A percentile compares a stretch with the other conserved stretches of the same genome.
These are phyloP conservation scores for Synchiropus splendidus DNA, from an alignment of 2,113 vertebrate species.

Conservation along the genomic window DNA sequence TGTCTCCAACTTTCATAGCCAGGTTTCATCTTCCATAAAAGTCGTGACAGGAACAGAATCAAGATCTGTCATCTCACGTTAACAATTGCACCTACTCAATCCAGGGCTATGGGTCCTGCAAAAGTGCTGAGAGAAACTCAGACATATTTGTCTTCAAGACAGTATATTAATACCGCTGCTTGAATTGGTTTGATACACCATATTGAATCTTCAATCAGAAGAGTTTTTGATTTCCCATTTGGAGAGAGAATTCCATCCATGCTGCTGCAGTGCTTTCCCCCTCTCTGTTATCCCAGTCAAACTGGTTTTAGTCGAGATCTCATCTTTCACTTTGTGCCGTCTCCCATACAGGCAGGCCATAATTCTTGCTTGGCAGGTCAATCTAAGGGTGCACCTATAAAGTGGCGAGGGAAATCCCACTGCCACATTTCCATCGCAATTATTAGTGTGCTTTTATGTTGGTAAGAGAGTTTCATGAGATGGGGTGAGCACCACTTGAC, in stretches of 20 bases:
- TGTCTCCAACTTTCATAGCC: no score
- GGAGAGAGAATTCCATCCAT: slow-evolving; percentile 5
- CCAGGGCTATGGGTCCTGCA: no score
- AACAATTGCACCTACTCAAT: no score
- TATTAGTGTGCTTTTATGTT: slow-evolving; percentile 17
- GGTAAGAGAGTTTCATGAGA: slow-evolving; percentile 2
- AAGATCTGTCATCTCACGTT: no score
- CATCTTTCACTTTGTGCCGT: slow-evolving; percentile 6
- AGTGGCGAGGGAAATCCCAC: slow-evolving; percentile 10
- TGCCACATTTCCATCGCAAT: slow-evolving; percentile 9
- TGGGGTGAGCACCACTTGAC: no score
- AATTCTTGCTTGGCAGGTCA: slow-evolving; percentile 30
- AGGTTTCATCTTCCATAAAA: no score
- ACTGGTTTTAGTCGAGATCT: slow-evolving; percentile 22
- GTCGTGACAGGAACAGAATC: no score
- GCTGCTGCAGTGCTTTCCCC: slow-evolving; percentile 7
- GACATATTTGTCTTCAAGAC: slow-evolving; percentile 23
- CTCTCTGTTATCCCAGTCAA: slow-evolving; percentile 13
- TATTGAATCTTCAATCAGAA: slow-evolving; percentile 19
- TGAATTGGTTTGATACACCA: slow-evolving; percentile 29
- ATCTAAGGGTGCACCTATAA: slow-evolving; percentile 8
- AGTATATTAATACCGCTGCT: slow-evolving; percentile 37
- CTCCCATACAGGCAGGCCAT: slow-evolving; percentile 9
- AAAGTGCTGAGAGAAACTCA: no score
- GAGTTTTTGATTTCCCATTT: slow-evolving; percentile 17